These are phyloP conservation scores for Euclidia mi DNA, from an alignment of 2,888 invertebrate species.

Conservation along the genomic window DNA sequence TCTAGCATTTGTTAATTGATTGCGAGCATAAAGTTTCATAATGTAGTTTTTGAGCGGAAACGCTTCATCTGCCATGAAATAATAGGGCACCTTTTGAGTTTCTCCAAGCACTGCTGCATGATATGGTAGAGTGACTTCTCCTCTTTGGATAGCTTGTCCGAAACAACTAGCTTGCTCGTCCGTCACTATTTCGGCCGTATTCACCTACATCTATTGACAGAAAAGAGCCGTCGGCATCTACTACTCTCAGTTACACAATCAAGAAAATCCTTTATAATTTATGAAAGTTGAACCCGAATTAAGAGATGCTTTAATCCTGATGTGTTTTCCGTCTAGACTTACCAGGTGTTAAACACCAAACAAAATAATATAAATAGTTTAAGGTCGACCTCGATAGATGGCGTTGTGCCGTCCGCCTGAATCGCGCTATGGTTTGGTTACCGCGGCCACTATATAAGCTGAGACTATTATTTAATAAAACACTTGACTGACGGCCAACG, in stretches of 20 bases:
- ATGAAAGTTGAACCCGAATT: constrained; percentile 40
- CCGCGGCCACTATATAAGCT: too few relatives aligned
- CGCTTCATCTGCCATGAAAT: constrained; percentile 45
- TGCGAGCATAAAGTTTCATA: constrained; percentile 30
- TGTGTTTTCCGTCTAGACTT: constrained; percentile 48
- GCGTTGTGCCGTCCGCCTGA: too few relatives aligned
- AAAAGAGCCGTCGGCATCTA: constrained; percentile 50
- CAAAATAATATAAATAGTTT: too few relatives aligned
- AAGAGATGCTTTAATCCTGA: constrained; percentile 37
- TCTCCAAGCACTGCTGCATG: constrained; percentile 38
- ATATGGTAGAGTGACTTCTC: constrained; percentile 33
- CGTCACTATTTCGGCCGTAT: constrained; percentile 53
- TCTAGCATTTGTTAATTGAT: constrained; percentile 30
- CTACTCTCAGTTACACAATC: constrained; percentile 40
- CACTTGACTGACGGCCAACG: too few relatives aligned
- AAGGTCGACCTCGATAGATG: too few relatives aligned
- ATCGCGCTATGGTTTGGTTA: too few relatives aligned
- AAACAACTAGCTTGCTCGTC: constrained; percentile 41
- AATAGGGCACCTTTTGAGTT: constrained; percentile 33
- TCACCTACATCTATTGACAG: constrained; percentile 46
- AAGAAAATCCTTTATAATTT: constrained; percentile 33
- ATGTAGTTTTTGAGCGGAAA: constrained; percentile 36
- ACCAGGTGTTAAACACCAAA: too few relatives aligned
- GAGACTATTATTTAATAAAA: too few relatives aligned
- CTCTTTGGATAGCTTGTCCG: constrained; percentile 39